These are phyloP conservation scores for Eulemur coronatus DNA, from an alignment of 2,797 vertebrate genomes.

Conservation along the genomic window DNA sequence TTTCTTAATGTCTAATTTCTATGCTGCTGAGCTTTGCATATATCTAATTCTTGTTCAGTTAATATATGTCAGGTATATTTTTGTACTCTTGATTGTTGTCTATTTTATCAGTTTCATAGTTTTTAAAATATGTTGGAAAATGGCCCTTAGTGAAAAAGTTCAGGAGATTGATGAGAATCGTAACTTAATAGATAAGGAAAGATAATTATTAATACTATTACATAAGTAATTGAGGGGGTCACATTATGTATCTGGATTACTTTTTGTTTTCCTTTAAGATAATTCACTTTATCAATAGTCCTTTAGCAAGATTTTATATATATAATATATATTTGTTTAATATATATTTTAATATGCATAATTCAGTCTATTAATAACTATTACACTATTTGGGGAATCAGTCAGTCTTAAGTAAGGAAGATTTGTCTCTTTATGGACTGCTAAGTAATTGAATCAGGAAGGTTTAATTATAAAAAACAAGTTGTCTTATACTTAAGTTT, in stretches of 20 bases:
- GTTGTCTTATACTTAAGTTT: neutral
- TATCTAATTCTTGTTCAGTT: constrained; percentile 43
- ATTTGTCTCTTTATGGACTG: neutral
- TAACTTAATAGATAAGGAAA: constrained; percentile 36
- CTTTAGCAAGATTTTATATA: constrained; percentile 76
- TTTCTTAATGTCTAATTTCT: constrained; percentile 55
- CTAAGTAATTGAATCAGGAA: constrained; percentile 27
- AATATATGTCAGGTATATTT: constrained; percentile 31
- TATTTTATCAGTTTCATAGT: constrained; percentile 36
- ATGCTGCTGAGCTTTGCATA: constrained; percentile 37
- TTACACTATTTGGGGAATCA: constrained; percentile 75
- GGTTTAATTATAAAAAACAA: constrained; percentile 19
- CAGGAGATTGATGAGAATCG: neutral
- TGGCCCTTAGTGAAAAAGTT: neutral
- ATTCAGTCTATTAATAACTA: constrained; percentile 78
- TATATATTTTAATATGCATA: constrained; percentile 68
- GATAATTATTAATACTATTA: neutral
- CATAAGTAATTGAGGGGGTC: neutral
- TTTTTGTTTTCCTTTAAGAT: constrained; percentile 64
- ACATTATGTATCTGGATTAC: neutral
- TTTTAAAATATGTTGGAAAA: constrained; percentile 50
- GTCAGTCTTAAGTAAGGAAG: neutral
- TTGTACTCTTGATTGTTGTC: constrained; percentile 20
- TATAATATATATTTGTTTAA: constrained; percentile 22
- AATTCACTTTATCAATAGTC: constrained; percentile 79